Evolutionary conservation across 2,888 invertebrate genomes (phyloP).

Genomic region (Nudaria mundana): DNA sequence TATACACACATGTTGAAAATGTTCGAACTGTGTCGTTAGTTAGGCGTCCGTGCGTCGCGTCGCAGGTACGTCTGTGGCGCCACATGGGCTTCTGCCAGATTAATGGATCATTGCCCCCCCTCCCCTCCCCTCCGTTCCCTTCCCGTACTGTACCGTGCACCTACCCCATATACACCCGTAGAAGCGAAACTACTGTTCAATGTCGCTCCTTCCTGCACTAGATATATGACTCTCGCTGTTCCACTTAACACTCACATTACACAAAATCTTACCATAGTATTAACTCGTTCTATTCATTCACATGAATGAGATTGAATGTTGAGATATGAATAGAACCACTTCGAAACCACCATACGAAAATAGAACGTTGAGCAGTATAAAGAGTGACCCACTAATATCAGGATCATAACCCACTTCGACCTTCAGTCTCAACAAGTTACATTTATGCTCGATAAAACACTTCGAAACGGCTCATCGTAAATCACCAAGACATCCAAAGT

Average conservation of each 20-base stretch:
- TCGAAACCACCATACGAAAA: slow-evolving; percentile 38
- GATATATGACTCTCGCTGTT: slow-evolving; percentile 57
- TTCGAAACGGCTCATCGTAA: slow-evolving; percentile 75
- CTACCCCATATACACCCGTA: slow-evolving; percentile 74
- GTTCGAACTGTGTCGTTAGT: slow-evolving; percentile 68
- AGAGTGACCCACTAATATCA: slow-evolving; percentile 65
- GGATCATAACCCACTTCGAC: slow-evolving; percentile 53
- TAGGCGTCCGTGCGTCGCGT: slow-evolving; percentile 78
- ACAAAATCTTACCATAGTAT: slow-evolving; percentile 18
- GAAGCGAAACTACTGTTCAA: slow-evolving; percentile 73
- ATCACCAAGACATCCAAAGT: slow-evolving; percentile 77
- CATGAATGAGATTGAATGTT: too few relatives aligned
- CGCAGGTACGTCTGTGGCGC: slow-evolving; percentile 84
- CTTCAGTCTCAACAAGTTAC: slow-evolving; percentile 77
- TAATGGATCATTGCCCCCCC: slow-evolving; percentile 91
- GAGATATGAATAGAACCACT: slow-evolving; percentile 17
- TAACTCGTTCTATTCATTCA: slow-evolving; percentile 22
- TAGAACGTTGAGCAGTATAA: slow-evolving; percentile 43
- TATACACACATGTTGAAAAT: slow-evolving; percentile 59
- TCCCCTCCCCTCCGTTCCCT: slow-evolving; percentile 61
- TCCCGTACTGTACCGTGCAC: too few relatives aligned
- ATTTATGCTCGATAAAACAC: slow-evolving; percentile 81
- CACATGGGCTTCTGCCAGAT: slow-evolving; percentile 90
- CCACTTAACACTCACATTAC: slow-evolving; percentile 53
- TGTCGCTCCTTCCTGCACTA: slow-evolving; percentile 61